A percentile compares a stretch with the other conserved stretches of the same genome.
phyloP scores from a whole-genome alignment of 2,888 invertebrate genomes.

The Agrochola lota region DNA sequence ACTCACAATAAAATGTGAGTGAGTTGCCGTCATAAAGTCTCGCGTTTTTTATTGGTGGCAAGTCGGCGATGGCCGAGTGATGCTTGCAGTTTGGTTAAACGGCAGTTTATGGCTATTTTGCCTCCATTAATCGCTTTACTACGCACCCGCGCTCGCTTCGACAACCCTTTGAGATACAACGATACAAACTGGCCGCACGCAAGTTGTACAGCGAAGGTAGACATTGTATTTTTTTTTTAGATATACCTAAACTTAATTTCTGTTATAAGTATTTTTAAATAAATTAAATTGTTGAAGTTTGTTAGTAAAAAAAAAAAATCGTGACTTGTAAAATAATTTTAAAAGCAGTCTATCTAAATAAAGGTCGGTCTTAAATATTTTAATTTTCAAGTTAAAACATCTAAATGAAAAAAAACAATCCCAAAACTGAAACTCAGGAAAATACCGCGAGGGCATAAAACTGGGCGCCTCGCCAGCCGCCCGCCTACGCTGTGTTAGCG shows the following conservation, averaged over 20 bases:
- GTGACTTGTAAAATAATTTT: background rate
- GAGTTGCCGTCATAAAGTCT: constrained; percentile 91
- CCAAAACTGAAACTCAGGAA: constrained; percentile 32
- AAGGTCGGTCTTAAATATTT: background rate
- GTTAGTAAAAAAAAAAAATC: background rate
- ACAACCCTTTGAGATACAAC: constrained; percentile 80
- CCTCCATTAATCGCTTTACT: constrained; percentile 90
- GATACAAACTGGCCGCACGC: constrained; percentile 45
- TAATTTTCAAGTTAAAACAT: background rate
- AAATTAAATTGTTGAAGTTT: too few species aligned
- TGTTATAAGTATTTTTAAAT: background rate
- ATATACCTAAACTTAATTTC: background rate
- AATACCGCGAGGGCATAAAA: constrained; percentile 49
- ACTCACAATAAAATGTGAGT: constrained; percentile 91
- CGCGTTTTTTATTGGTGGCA: constrained; percentile 90
- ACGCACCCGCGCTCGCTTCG: constrained; percentile 86
- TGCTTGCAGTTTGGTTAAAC: constrained; percentile 91
- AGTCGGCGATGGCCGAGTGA: constrained; percentile 88
- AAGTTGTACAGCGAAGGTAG: constrained; percentile 25
- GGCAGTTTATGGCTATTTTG: constrained; percentile 90
- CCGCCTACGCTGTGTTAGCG: constrained; percentile 75
- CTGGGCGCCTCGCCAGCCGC: constrained; percentile 75
- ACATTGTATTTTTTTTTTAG: background rate
- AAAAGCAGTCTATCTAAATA: background rate
- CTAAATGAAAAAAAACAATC: background rate